A percentile compares a stretch with the other conserved stretches of the same genome.
These are phyloP conservation scores for Neoniphon sammara DNA, from an alignment of 2,797 vertebrate species.

Conservation along the genomic window DNA sequence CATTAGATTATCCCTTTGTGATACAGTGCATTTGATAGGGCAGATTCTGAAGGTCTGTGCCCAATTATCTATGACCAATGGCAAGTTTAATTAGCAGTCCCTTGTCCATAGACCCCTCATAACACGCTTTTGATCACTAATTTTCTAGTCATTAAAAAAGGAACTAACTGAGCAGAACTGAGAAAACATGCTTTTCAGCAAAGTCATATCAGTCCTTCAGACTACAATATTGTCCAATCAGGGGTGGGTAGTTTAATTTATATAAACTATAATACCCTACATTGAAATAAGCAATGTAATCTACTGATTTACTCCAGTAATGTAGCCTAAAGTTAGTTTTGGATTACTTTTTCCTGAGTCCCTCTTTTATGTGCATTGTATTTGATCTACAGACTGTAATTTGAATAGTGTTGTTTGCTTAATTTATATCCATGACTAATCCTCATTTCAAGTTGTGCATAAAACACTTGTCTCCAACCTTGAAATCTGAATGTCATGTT, in stretches of 20 bases:
- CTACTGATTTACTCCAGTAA: background rate
- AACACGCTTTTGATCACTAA: constrained; percentile 29
- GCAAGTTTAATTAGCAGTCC: constrained; percentile 30
- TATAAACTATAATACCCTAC: background rate
- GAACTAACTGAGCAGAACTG: constrained; percentile 9
- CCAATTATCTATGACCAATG: constrained; percentile 44
- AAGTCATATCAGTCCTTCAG: constrained; percentile 17
- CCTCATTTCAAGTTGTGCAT: background rate
- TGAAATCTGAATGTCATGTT: no score
- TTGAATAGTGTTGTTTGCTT: background rate
- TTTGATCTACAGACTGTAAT: no score
- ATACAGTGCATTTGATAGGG: background rate
- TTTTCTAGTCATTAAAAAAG: constrained; percentile 31
- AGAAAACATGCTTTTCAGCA: background rate
- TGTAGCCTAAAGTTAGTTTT: background rate
- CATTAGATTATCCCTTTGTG: constrained; percentile 1
- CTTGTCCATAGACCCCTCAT: background rate
- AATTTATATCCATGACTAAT: background rate
- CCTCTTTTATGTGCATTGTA: no score
- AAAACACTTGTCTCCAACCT: background rate
- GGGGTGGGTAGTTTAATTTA: background rate
- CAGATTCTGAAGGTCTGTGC: constrained; percentile 1
- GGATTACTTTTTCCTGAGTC: no score
- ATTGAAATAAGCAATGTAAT: background rate
- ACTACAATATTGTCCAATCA: constrained; percentile 19